Base-by-base conservation (phyloP, 2,888 invertebrate genomes). In the Leucania comma region DNA sequence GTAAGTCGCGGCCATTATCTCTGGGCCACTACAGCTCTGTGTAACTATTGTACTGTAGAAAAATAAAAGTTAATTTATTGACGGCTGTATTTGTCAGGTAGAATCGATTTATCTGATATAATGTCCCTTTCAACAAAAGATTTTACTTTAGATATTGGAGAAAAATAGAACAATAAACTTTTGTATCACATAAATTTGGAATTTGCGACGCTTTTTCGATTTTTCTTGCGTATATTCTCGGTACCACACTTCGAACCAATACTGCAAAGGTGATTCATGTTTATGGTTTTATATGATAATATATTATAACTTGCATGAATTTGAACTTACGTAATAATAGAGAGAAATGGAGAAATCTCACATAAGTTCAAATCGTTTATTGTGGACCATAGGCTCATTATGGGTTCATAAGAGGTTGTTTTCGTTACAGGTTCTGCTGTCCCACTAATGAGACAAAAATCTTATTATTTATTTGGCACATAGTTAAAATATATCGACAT, bases 131-230 rank as follows among this genome's bases (percentile, higher is more conserved):
- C 20, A 35, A 64, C 29, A 22, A 32, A 12, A 65, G 20, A 72
- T 65, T 74, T 8, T 26, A 50, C 57, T 57, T 50, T 57, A 51
- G 72, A 75, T 74, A 53, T 3, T 8, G 0, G 17, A 29, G 51
- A 35, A 53, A 64, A 67, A 72, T 67, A 58, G 32, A 57, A n/a
- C 57, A 51, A 58, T 67, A 57, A 73, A 73, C 6, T 54, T 24
- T 6, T 12, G n/a, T 29, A 38, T 53, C 2, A 20, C 12, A 24
- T 54, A 50, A 64, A 32, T 48, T n/a, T 20, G 3, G 12, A n/a
- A 24, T 63, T 38, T 29, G 12, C 17, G 50, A 72, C 32, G n/a
- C 14, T 50, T 26, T 70, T 51, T 38, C n/a, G 51, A 53, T 3
- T n/a, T 51, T 17, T 20, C 10, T 26, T 8, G 10, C 12, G 12